Percentiles rank a stretch among this genome's conserved stretches.
phyloP scores from a whole-genome alignment of 2,888 invertebrate genomes.

The Limnephilus lunatus region DNA sequence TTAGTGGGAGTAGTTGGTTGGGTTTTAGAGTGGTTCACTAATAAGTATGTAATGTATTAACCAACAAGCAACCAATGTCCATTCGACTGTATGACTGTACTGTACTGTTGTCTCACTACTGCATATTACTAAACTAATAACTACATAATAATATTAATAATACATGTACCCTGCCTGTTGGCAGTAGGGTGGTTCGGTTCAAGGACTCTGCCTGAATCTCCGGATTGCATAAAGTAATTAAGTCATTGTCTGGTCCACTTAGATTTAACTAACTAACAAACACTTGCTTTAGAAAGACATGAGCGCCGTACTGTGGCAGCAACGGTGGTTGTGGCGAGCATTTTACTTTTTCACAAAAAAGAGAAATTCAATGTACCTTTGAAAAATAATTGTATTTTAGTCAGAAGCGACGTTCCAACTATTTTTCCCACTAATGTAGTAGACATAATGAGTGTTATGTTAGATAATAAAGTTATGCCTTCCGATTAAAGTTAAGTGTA shows the following conservation, averaged over 20 bases:
- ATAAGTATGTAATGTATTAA: not conserved
- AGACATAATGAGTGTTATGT: slow-evolving; percentile 39
- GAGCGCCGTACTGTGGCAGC: not conserved
- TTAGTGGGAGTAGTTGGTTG: slow-evolving; percentile 40
- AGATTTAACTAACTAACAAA: slow-evolving; percentile 46
- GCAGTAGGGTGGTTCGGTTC: not conserved
- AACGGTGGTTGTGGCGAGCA: slow-evolving; percentile 22
- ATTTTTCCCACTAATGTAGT: slow-evolving; percentile 64
- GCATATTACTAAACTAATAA: not conserved
- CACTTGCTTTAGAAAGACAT: slow-evolving; percentile 35
- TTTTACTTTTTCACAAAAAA: slow-evolving; percentile 52
- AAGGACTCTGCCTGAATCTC: slow-evolving; percentile 63
- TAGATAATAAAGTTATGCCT: slow-evolving; percentile 66
- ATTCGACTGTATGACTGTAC: not conserved
- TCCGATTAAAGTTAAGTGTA: slow-evolving; percentile 61
- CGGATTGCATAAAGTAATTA: slow-evolving; percentile 55
- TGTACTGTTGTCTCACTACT: not conserved
- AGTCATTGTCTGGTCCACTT: slow-evolving; percentile 65
- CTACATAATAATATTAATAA: not conserved
- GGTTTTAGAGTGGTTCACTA: not conserved
- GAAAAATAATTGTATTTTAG: slow-evolving; percentile 60
- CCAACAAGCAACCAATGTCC: not conserved
- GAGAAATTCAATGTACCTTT: slow-evolving; percentile 56
- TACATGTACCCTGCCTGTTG: too few relatives aligned
- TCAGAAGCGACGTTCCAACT: slow-evolving; percentile 64